phyloP scores from a whole-genome alignment of 1,140 invertebrate genomes.

The Zaprionus gabonicus region DNA sequence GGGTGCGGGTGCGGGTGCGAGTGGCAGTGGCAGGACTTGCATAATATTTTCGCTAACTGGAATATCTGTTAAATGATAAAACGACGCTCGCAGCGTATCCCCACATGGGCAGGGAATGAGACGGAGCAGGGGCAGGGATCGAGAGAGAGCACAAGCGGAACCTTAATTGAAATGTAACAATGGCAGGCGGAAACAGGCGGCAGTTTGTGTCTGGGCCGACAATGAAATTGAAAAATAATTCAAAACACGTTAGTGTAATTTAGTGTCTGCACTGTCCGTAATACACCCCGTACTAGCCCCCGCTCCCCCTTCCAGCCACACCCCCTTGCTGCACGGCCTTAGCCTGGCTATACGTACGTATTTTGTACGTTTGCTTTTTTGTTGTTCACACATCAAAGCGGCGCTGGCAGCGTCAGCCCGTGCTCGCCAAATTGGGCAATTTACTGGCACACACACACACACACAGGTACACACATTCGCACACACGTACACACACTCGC shows the following conservation, averaged over 20 bases:
- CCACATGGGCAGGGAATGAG: neutral
- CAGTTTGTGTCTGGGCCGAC: slow-evolving; percentile 65
- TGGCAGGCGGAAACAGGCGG: slow-evolving; percentile 67
- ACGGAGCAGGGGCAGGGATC: no score
- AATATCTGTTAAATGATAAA: slow-evolving; percentile 81
- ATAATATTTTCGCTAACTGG: slow-evolving; percentile 68
- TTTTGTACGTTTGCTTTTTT: slow-evolving; percentile 62
- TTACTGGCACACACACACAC: slow-evolving; percentile 40
- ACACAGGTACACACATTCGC: slow-evolving; percentile 21
- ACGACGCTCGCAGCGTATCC: slow-evolving; percentile 60
- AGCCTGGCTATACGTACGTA: slow-evolving; percentile 28
- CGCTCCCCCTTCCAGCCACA: neutral
- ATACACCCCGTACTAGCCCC: neutral
- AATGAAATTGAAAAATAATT: slow-evolving; percentile 83
- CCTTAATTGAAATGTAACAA: slow-evolving; percentile 82
- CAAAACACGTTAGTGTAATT: slow-evolving; percentile 83
- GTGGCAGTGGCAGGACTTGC: slow-evolving; percentile 23
- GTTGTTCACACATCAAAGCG: slow-evolving; percentile 79
- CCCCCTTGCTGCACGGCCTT: slow-evolving; percentile 5
- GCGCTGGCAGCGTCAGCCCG: slow-evolving; percentile 51
- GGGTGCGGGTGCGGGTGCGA: neutral
- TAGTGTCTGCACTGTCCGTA: slow-evolving; percentile 65
- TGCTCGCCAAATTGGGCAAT: slow-evolving; percentile 76
- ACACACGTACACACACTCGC: slow-evolving; percentile 16
- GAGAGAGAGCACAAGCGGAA: slow-evolving; percentile 24